Percentiles rank a stretch among this genome's conserved stretches.
phyloP scores from a whole-genome alignment of 2,888 invertebrate species.

The Phaonia tiefii region DNA sequence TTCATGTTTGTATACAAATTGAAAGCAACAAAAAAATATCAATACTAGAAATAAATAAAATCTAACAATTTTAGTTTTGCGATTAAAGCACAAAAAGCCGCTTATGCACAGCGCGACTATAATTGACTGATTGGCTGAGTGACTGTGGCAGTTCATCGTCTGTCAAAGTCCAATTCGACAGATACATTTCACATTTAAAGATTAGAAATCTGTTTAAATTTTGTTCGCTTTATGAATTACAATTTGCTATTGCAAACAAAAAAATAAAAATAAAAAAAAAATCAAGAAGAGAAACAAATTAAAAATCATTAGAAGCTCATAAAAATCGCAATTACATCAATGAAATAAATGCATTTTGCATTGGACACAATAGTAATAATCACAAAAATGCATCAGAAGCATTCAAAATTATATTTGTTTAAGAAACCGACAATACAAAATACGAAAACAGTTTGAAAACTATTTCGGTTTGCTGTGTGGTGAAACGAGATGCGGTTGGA shows the following conservation, averaged over 20 bases:
- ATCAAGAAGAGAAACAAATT: not conserved
- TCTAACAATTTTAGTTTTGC: not conserved
- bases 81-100: constrained; percentile 23
- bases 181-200: constrained; percentile 40
- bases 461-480: not conserved
- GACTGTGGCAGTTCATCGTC: constrained; percentile 14
- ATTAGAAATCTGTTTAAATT: constrained; percentile 1
- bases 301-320: not conserved
- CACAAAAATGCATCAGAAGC: not conserved
- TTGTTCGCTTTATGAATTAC: not conserved
- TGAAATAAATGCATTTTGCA: constrained; percentile 12
- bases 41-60: constrained; percentile 1
- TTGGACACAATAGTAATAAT: not conserved
- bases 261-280: not conserved
- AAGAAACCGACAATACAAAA: not conserved
- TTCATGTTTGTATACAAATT: not conserved
- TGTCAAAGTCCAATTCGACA: constrained; percentile 55
- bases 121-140: constrained; percentile 9
- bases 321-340: not conserved
- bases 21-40: not conserved
- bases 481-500: not conserved
- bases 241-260: not conserved
- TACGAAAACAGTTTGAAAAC: not conserved
- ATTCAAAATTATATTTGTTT: no score
- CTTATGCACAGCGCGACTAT: not conserved